Conservation (phyloP, 2,113 vertebrate genomes). For the Monopterus albus region DNA sequence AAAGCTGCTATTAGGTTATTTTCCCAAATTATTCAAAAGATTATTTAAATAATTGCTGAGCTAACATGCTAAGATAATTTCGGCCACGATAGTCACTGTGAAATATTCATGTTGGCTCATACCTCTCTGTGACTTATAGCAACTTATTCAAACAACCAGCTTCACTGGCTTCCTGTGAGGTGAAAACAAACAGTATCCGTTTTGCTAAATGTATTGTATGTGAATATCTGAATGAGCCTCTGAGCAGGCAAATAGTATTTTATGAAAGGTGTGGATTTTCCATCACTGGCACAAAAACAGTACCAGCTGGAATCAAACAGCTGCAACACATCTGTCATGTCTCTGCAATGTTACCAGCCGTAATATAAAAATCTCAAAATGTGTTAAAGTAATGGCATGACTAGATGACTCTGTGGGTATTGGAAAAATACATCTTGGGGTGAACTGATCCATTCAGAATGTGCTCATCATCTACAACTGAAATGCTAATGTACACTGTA, state of each 20-base stretch:
- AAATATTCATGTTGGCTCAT: background rate
- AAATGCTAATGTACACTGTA: no score
- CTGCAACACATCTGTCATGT: conserved; percentile 33
- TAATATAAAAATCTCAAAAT: background rate
- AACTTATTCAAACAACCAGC: background rate
- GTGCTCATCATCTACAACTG: no score
- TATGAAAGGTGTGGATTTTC: conserved; percentile 12
- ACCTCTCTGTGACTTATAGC: background rate
- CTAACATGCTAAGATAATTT: background rate
- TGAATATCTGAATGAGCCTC: conserved; percentile 10
- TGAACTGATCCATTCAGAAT: no score
- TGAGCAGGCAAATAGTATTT: conserved; percentile 2
- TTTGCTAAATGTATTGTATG: background rate
- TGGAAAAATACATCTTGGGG: no score
- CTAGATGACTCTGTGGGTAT: no score
- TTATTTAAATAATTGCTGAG: background rate
- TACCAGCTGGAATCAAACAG: conserved; percentile 40
- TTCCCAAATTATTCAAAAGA: no score
- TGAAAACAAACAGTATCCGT: background rate
- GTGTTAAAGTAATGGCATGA: background rate
- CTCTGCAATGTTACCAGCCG: no score
- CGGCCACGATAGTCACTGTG: background rate
- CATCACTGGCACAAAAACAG: background rate
- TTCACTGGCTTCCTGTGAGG: background rate
- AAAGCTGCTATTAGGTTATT: no score